These are phyloP conservation scores for Hyaena hyaena DNA, from an alignment of 2,113 vertebrate genomes.

Conservation along the genomic window DNA sequence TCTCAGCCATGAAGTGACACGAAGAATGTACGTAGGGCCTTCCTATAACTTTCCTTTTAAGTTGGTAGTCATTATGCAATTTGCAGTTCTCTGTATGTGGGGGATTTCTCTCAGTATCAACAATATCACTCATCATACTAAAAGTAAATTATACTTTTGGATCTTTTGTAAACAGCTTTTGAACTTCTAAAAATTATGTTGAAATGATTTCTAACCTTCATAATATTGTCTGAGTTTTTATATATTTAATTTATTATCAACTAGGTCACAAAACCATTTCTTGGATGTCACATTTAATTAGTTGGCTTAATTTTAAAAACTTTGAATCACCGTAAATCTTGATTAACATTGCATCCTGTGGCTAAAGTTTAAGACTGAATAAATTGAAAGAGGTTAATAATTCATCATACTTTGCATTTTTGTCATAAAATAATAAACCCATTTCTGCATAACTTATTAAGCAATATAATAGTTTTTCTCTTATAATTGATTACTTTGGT, in stretches of 20 bases:
- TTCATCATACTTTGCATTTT: background rate
- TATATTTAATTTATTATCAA: background rate
- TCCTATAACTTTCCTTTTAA: background rate
- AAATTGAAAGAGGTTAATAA: background rate
- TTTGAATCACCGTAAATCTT: background rate
- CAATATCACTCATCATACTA: background rate
- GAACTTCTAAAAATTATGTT: background rate
- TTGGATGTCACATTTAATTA: background rate
- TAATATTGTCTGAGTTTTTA: background rate
- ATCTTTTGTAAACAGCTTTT: background rate
- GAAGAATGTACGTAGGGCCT: background rate
- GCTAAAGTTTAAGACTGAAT: background rate
- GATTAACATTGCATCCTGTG: background rate
- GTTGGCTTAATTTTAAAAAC: background rate
- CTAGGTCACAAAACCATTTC: background rate
- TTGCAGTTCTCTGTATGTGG: background rate
- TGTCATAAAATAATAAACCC: background rate
- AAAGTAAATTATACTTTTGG: background rate
- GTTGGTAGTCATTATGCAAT: background rate
- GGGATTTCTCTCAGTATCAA: background rate
- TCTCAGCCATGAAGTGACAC: background rate
- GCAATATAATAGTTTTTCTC: background rate
- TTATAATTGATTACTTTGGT: background rate
- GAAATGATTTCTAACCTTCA: background rate
- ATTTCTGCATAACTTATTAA: background rate